Conservation (phyloP, 2,888 invertebrate genomes). For the Stenodema calcarata region DNA sequence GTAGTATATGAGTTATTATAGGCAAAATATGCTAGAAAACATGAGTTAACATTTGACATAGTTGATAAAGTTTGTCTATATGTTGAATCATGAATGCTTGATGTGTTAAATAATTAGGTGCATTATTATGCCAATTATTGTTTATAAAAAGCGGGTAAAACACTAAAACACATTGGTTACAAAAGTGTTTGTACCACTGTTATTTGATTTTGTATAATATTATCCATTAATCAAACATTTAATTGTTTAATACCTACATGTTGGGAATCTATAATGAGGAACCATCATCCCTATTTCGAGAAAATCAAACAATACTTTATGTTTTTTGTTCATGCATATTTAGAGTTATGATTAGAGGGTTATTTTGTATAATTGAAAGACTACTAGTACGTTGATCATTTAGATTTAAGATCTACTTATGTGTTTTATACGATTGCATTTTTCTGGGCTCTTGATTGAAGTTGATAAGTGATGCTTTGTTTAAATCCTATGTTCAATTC, state of each 20-base stretch:
- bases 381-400: conserved; percentile 43
- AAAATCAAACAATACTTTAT: conserved; percentile 21
- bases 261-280: conserved; percentile 39
- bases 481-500: background rate
- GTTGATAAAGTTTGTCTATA: conserved; percentile 50
- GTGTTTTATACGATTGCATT: conserved; percentile 37
- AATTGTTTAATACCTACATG: conserved; percentile 47
- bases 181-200: conserved; percentile 50
- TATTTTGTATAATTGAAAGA: conserved; percentile 47
- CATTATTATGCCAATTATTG: conserved; percentile 50
- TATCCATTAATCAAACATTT: conserved; percentile 41
- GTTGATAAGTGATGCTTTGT: background rate
- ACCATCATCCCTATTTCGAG: conserved; percentile 22
- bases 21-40: conserved; percentile 47
- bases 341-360: conserved; percentile 26
- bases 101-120: conserved; percentile 45
- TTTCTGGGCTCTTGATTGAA: background rate
- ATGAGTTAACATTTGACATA: conserved; percentile 46
- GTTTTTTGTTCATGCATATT: background rate
- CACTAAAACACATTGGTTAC: conserved; percentile 46
- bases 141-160: conserved; percentile 50
- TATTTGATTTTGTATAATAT: conserved; percentile 48
- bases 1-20: conserved; percentile 53
- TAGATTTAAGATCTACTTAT: conserved; percentile 27
- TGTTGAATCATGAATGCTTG: conserved; percentile 50